Percentiles rank a stretch among this genome's conserved stretches.
These are phyloP conservation scores for Halcyon badia DNA, from an alignment of 2,797 vertebrate species.

Conservation along the genomic window DNA sequence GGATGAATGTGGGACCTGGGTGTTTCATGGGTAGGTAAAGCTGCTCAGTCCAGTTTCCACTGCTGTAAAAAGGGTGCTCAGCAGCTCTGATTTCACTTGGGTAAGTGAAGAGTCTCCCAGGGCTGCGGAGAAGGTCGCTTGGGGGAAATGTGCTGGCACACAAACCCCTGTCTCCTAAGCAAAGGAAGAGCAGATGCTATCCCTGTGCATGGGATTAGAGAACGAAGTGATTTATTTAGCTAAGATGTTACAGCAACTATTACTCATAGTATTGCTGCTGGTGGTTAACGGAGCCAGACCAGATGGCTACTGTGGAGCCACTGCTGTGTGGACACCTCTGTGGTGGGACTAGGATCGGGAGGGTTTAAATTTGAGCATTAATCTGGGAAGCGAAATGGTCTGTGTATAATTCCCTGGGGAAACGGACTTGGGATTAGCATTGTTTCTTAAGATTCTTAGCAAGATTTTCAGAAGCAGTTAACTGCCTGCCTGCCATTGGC, in stretches of 20 bases:
- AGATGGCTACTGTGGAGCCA: neutral
- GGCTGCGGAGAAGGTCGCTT: neutral
- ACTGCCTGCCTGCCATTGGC: neutral
- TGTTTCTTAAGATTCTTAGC: neutral
- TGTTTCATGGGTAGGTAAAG: slow-evolving; percentile 91
- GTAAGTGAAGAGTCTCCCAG: neutral
- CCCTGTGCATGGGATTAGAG: neutral
- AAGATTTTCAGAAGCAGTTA: neutral
- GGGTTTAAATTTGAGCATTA: neutral
- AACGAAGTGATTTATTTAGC: neutral
- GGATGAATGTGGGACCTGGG: slow-evolving; percentile 96
- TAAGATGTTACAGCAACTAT: neutral
- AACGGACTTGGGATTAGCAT: neutral
- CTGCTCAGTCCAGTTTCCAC: accelerated
- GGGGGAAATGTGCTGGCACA: neutral
- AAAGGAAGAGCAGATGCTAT: slow-evolving; percentile 14
- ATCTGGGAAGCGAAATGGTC: neutral
- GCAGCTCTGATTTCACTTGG: neutral
- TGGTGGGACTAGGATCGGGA: neutral
- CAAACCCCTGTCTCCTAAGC: neutral
- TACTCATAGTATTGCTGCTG: neutral
- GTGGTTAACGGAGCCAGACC: neutral
- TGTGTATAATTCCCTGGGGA: neutral
- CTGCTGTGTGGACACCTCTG: neutral
- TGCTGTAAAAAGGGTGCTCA: neutral